phyloP scores from a whole-genome alignment of 2,797 vertebrate species.

The Micromesistius poutassou region DNA sequence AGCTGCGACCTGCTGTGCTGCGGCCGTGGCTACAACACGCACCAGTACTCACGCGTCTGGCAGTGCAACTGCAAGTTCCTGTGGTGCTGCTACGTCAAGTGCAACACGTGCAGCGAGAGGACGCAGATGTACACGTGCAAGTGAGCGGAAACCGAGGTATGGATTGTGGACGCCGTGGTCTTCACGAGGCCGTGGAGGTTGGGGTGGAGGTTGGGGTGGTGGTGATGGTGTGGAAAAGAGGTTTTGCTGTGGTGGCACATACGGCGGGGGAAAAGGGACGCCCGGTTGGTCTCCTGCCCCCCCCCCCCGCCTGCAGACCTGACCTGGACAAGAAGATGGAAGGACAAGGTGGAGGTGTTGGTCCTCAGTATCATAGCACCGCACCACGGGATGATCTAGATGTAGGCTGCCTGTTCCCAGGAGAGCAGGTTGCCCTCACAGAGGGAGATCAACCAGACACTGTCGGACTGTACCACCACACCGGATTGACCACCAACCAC shows the following conservation, averaged over 20 bases:
- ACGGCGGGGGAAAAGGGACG: background rate
- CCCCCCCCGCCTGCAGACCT: background rate
- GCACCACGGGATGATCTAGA: constrained; percentile 10
- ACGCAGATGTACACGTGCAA: constrained; percentile 97
- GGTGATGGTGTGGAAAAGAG: background rate
- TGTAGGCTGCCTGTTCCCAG: background rate
- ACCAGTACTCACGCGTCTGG: constrained; percentile 95
- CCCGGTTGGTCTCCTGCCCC: background rate
- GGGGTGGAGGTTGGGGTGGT: too few relatives aligned
- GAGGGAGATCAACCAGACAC: background rate
- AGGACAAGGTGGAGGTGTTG: background rate
- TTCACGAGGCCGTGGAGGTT: background rate
- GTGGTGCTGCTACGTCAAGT: constrained; percentile 98
- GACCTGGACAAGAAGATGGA: background rate
- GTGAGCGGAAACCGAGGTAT: constrained; percentile 65
- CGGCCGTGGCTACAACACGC: constrained; percentile 93
- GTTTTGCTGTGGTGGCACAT: background rate
- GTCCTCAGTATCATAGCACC: background rate
- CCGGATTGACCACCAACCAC: background rate
- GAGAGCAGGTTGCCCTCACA: background rate
- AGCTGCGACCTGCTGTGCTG: constrained; percentile 98
- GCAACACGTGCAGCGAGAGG: constrained; percentile 97
- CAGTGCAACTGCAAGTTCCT: constrained; percentile 99
- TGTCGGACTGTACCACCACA: background rate
- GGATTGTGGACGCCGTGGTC: constrained; percentile 35